Conservation (phyloP, 2,797 vertebrate genomes). For the Helostoma temminkii region DNA sequence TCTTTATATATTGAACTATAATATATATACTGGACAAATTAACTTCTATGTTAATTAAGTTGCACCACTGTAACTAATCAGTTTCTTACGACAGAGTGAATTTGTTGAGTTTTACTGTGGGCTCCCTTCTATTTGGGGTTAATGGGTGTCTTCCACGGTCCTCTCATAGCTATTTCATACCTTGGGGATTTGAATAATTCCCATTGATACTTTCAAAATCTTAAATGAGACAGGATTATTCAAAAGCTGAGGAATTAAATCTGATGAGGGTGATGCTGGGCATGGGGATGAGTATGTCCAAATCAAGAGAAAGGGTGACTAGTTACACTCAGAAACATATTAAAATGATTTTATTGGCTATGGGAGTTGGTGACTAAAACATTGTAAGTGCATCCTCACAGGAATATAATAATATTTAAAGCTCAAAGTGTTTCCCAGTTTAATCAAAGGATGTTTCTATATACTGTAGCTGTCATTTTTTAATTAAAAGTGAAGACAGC, state of each 20-base stretch:
- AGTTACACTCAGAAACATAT: constrained; percentile 51
- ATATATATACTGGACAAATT: constrained; percentile 61
- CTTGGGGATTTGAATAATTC: constrained; percentile 85
- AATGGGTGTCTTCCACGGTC: constrained; percentile 81
- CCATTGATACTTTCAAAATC: constrained; percentile 83
- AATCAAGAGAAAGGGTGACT: constrained; percentile 69
- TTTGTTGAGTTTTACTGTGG: constrained; percentile 75
- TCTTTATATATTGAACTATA: constrained; percentile 48
- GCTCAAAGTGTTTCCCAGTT: constrained; percentile 44
- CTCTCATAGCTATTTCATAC: constrained; percentile 82
- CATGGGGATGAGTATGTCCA: constrained; percentile 69
- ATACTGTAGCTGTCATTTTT: constrained; percentile 57
- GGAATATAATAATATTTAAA: constrained; percentile 67
- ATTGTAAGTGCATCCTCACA: constrained; percentile 57
- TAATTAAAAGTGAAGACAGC: constrained; percentile 56
- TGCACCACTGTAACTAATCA: constrained; percentile 79
- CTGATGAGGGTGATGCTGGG: constrained; percentile 66
- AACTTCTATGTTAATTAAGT: constrained; percentile 80
- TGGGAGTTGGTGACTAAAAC: constrained; percentile 71
- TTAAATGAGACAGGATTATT: constrained; percentile 83
- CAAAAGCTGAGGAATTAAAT: constrained; percentile 77
- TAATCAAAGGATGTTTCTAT: constrained; percentile 59
- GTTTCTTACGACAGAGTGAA: constrained; percentile 74
- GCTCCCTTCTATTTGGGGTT: constrained; percentile 80
- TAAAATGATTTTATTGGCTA: constrained; percentile 66